A percentile compares a stretch with the other conserved stretches of the same genome.
Evolutionary conservation across 2,113 vertebrate species (phyloP).

Genomic region (Microcebus murinus): DNA sequence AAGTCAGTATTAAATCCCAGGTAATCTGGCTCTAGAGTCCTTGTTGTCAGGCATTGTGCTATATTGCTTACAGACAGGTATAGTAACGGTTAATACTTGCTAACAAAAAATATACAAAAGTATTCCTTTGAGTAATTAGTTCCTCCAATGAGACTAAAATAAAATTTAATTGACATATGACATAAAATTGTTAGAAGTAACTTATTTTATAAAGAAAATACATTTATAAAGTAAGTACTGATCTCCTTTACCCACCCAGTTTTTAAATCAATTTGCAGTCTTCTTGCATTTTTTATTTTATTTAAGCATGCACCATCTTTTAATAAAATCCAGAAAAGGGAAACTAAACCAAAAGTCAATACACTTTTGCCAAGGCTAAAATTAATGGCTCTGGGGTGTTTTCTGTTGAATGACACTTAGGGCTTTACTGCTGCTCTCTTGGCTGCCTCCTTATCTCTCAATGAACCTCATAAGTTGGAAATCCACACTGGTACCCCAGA

Average conservation of each 20-base stretch:
- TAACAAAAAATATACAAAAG: background rate
- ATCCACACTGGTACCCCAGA: background rate
- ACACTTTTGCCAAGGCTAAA: constrained; percentile 58
- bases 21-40: background rate
- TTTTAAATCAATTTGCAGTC: background rate
- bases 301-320: constrained; percentile 39
- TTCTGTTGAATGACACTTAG: constrained; percentile 54
- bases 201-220: constrained; percentile 32
- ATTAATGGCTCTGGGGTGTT: constrained; percentile 52
- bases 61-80: background rate
- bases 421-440: constrained; percentile 45
- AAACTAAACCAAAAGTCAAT: constrained; percentile 46
- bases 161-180: constrained; percentile 16
- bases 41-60: background rate
- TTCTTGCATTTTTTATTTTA: constrained; percentile 35
- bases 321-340: constrained; percentile 72
- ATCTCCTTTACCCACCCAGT: background rate
- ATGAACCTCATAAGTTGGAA: constrained; percentile 20
- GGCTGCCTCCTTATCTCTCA: constrained; percentile 45
- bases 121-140: constrained; percentile 21
- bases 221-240: constrained; percentile 30
- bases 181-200: constrained; percentile 2
- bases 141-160: background rate
- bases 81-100: background rate
- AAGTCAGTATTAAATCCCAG: background rate